These are phyloP conservation scores for zebrafish (Danio rerio) DNA, from an alignment of 2,113 vertebrate genomes.

Conservation along the genomic window GRCz12tu NC_133184.1:33691001-33691500, in stretches of 20 bases:
- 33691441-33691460: too few relatives aligned
- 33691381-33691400: too few relatives aligned
- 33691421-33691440: too few relatives aligned
- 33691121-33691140: conserved; percentile 10
- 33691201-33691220: conserved; percentile 20
- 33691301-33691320: too few relatives aligned
- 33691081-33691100: conserved; percentile 50
- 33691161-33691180: conserved; percentile 30
- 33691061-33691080: conserved; percentile 56
- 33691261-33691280: neutral
- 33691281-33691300: neutral
- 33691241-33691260: neutral
- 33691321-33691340: too few relatives aligned
- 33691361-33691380: too few relatives aligned
- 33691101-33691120: conserved; percentile 11
- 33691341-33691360: too few relatives aligned
- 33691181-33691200: conserved; percentile 27
- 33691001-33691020: conserved; percentile 25
- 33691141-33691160: conserved; percentile 15
- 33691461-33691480: too few relatives aligned
- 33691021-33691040: conserved; percentile 49
- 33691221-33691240: conserved; percentile 30
- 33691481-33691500: too few relatives aligned
- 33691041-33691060: conserved; percentile 46
- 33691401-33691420: too few relatives aligned